Evolutionary conservation across 2,888 invertebrate genomes (phyloP), one percentile per base, ranked within the genome.

Genomic region (Cryptus armator): DNA sequence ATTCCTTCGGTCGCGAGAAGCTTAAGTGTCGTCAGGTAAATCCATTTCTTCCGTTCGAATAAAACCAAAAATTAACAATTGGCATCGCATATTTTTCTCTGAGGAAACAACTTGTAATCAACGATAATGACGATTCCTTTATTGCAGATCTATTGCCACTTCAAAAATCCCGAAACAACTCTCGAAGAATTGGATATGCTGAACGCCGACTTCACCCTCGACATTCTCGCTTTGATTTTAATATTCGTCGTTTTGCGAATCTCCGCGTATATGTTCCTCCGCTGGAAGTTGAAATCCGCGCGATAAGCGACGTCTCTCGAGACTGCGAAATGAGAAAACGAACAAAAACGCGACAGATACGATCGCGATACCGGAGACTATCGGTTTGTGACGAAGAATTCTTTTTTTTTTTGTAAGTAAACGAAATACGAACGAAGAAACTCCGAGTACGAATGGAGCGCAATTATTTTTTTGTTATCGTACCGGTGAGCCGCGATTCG

Each of bases 101-200:
- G n/a, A 32, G 3, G n/a, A 16, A 3, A 16, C 24, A n/a, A 19
- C 12, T 59, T 24, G 1, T 2, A 6, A 43, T 16, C 64, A 37
- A 32, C 81, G 53, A 80, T 68, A 19, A 48, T 9, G 1, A 68
- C 67, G 78, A 90, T 92, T 88, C 0, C 3, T 32, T 12, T 14
- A 7, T 62, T 32, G 0, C 95, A 97, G 95, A 94, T 95, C 0
- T 98, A 98, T 94, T 98, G 98, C 93, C 98, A 98, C 94, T 98
- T 98, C 94, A 98, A 98, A 92, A 95, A 96, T 88, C 98, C 98
- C 0, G 90, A 94, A 29, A 97, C 97, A 1, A 98, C 99, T 0
- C 94, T 99, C 16, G 97, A 98, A 89, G 97, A 98, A 92, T 94
- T 98, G 88, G 98, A 98, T 93, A 98, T 98, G 97, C 92, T 95